Evolutionary conservation across 2,113 vertebrate species (phyloP).

Genomic region (Sprattus sprattus): DNA sequence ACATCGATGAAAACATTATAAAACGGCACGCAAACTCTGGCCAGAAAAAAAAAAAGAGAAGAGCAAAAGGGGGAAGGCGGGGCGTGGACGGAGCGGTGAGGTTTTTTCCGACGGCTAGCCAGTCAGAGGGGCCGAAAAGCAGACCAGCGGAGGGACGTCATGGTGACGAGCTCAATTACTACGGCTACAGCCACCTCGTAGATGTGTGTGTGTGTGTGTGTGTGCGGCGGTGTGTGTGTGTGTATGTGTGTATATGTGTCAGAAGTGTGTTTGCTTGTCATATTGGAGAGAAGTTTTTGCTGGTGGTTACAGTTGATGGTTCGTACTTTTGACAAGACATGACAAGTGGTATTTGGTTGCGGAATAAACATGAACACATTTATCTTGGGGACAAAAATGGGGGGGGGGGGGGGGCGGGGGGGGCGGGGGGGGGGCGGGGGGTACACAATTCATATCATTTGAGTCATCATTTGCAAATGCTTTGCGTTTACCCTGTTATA

Average conservation of each 20-base stretch:
- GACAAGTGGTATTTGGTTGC: constrained; percentile 1
- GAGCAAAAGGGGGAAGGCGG: constrained; percentile 43
- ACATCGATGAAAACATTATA: constrained; percentile 92
- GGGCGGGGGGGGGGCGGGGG: background rate
- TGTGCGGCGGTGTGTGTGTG: background rate
- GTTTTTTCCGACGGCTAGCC: background rate
- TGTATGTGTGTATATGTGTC: background rate
- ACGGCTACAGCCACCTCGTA: background rate
- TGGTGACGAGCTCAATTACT: background rate
- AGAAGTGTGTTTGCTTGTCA: background rate
- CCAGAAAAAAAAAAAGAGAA: constrained; percentile 58
- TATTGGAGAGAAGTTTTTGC: background rate
- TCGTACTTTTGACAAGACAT: constrained; percentile 1
- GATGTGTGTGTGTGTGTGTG: background rate
- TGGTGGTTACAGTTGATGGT: background rate
- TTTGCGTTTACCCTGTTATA: background rate
- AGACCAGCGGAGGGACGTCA: background rate
- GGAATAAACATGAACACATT: background rate
- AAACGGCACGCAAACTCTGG: constrained; percentile 81
- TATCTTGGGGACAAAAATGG: background rate
- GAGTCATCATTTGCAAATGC: background rate
- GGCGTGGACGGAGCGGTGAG: background rate
- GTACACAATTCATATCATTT: background rate
- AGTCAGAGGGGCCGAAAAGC: background rate
- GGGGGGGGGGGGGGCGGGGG: background rate